Conservation (phyloP, 1,140 invertebrate species). For the Anadara kagoshimensis region DNA sequence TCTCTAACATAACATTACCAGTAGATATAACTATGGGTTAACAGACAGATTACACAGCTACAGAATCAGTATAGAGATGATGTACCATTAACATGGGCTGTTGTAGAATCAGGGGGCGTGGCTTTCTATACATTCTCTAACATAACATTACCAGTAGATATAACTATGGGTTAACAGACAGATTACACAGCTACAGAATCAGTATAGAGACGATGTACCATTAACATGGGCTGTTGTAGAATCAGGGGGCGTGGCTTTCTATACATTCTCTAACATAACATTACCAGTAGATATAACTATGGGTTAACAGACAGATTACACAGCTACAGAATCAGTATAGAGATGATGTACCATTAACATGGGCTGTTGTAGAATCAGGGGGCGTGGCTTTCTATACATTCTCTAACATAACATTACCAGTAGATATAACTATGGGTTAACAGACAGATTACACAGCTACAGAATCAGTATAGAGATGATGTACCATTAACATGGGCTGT, state of each 20-base stretch:
- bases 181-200: background rate
- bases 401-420: background rate
- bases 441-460: too few species aligned
- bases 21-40: background rate
- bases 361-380: slow-evolving; percentile 68
- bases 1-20: background rate
- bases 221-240: slow-evolving; percentile 67
- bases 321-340: background rate
- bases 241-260: slow-evolving; percentile 65
- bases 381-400: slow-evolving; percentile 61
- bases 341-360: slow-evolving; percentile 58
- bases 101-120: slow-evolving; percentile 65
- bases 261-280: slow-evolving; percentile 12
- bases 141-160: background rate
- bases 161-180: too few species aligned
- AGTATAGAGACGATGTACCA: slow-evolving; percentile 50
- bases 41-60: too few species aligned
- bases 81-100: slow-evolving; percentile 62
- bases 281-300: background rate
- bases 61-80: slow-evolving; percentile 36
- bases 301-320: too few species aligned
- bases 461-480: slow-evolving; percentile 36
- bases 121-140: slow-evolving; percentile 53
- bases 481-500: slow-evolving; percentile 64
- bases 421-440: too few species aligned